Conservation (phyloP, 2,888 invertebrate species). For the Synergus itoensis region DNA sequence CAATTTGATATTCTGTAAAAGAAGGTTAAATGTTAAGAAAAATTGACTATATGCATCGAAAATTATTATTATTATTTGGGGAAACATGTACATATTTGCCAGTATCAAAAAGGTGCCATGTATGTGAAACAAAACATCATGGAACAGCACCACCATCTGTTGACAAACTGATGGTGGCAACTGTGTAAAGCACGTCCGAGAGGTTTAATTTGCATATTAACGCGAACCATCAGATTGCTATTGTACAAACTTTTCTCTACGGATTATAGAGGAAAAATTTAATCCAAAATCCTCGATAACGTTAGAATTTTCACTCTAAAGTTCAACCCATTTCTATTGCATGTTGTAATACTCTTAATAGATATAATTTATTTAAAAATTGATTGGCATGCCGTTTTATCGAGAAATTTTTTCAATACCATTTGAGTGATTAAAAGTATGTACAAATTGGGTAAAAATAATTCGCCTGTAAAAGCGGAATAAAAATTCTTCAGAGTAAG, state of each 20-base stretch:
- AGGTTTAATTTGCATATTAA: conserved; percentile 37
- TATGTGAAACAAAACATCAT: neutral
- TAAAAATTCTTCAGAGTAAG: too few species aligned
- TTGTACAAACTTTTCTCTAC: neutral
- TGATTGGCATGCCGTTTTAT: neutral
- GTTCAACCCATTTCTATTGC: too few species aligned
- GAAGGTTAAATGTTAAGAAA: neutral
- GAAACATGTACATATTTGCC: conserved; percentile 10
- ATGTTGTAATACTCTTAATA: too few species aligned
- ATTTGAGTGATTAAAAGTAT: neutral
- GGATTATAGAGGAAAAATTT: neutral
- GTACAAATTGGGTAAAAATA: too few species aligned
- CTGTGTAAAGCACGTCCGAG: conserved; percentile 20
- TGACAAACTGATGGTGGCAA: conserved; percentile 3
- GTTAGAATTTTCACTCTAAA: neutral
- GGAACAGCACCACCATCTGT: conserved; percentile 23
- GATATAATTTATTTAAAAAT: too few species aligned
- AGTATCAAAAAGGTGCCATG: conserved; percentile 15
- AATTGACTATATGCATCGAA: neutral
- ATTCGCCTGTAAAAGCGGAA: too few species aligned
- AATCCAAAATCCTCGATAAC: neutral
- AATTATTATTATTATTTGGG: neutral
- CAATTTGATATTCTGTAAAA: neutral
- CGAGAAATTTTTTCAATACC: neutral
- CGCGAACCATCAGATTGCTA: conserved; percentile 2